phyloP scores from a whole-genome alignment of 2,797 vertebrate genomes.

The Pipistrellus nathusii region DNA sequence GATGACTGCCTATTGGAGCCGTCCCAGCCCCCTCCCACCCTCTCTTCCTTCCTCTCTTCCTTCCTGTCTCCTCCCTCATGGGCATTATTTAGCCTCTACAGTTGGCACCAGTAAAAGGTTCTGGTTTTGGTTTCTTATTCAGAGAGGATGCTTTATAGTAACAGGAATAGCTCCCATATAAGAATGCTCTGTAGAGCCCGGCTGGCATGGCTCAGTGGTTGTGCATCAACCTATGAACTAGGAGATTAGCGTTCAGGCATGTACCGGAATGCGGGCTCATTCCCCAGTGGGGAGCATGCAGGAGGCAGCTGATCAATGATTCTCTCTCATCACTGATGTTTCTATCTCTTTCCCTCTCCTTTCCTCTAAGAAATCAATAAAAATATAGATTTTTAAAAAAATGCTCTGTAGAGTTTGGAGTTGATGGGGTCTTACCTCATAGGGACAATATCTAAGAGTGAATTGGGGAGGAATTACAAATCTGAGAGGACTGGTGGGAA shows the following conservation, averaged over 20 bases:
- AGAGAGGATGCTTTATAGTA: neutral
- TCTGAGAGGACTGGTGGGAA: neutral
- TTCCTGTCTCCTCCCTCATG: neutral
- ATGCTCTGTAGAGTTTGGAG: neutral
- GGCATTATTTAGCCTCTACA: neutral
- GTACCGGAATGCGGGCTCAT: no score
- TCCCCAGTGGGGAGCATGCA: no score
- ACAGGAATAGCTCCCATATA: neutral
- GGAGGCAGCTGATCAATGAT: no score
- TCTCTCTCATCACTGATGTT: no score
- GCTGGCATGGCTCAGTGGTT: no score
- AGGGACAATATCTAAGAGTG: neutral
- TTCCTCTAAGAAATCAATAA: no score
- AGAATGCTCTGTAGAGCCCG: neutral
- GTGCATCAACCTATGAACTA: no score
- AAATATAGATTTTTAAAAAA: no score
- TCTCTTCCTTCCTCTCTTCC: neutral
- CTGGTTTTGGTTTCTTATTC: neutral
- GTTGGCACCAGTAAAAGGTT: neutral
- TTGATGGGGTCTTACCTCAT: neutral
- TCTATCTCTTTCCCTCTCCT: no score
- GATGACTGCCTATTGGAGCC: neutral
- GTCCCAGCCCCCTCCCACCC: neutral
- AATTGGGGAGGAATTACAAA: neutral
- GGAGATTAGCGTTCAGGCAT: no score